Base-by-base conservation (phyloP, 2,797 vertebrate genomes). In the Brachyrhaphis roseni region DNA sequence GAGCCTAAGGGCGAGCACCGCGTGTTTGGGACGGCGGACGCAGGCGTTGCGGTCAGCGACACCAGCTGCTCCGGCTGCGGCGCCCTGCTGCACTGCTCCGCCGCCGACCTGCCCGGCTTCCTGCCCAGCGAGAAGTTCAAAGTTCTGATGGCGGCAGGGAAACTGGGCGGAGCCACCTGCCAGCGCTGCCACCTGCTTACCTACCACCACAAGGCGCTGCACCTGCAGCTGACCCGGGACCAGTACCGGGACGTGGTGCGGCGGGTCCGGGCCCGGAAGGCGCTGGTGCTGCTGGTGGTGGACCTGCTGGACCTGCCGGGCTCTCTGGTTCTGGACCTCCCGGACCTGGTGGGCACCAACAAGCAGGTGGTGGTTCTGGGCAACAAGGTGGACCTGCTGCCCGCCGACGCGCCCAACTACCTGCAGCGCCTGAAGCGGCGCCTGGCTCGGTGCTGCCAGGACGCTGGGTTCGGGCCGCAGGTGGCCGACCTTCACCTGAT, bases 311-410 rank as follows among this genome's bases (percentile, higher is more conserved):
- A 98, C 83, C 76, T 98, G 77, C 97, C 97, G 0, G 96, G 97
- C 82, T 92, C 96, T 0, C 84, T 99, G 20, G 59, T 98, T 26
- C 91, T 94, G 0, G 92, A 87, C 31, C 90, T 98, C 28, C 81
- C 94, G 0, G 86, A 91, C 43, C 84, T 97, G 47, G 91, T 97
- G 7, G 96, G 96, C 0, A 1, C 79, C 66, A 95, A 95, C 86
- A 97, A 96, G 55, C 89, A 94, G 20, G 70, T 98, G 0, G 84
- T 97, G 16, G 95, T 98, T 62, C 93, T 97, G 31, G 98, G 97
- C 26, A 99, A 98, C 88, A 99, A 99, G 87, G 86, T 97, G 1
- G 97, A 98, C 89, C 79, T 98, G 75, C 85, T 99, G 41, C 97
- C 97, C 0, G 88, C 88, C 0, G 97, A 98, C 82, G 57, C 95